Evolutionary conservation across 1,140 invertebrate species (phyloP).

Genomic region (Zaprionus davidi): DNA sequence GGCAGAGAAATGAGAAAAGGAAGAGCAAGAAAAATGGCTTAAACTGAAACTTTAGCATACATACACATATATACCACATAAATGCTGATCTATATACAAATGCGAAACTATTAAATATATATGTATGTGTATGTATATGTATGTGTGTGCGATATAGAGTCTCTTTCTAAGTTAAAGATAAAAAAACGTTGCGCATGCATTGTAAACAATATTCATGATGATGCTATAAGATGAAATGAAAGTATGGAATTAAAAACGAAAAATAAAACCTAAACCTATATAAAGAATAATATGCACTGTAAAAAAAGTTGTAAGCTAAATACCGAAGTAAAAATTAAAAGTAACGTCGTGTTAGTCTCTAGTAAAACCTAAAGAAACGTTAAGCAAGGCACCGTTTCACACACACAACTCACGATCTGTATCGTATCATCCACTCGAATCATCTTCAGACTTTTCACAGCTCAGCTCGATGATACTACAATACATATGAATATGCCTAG

Average conservation of each 20-base stretch:
- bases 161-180: constrained; percentile 44
- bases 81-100: constrained; percentile 68
- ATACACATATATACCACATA: constrained; percentile 46
- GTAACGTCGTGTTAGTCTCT: constrained; percentile 53
- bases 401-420: constrained; percentile 24
- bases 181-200: constrained; percentile 38
- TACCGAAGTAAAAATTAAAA: constrained; percentile 55
- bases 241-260: constrained; percentile 8
- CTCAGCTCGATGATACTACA: constrained; percentile 20
- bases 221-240: constrained; percentile 21
- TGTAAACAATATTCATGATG: constrained; percentile 29
- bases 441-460: constrained; percentile 21
- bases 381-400: constrained; percentile 29
- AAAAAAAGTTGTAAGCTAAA: constrained; percentile 66
- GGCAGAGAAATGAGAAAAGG: constrained; percentile 16
- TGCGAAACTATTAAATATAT: constrained; percentile 27
- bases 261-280: constrained; percentile 1
- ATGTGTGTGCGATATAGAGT: constrained; percentile 45
- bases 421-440: constrained; percentile 11
- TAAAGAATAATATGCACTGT: constrained; percentile 61
- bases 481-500: constrained; percentile 17
- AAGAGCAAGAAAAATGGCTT: constrained; percentile 15
- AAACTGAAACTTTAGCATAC: constrained; percentile 26
- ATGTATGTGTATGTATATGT: constrained; percentile 47
- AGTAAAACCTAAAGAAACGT: constrained; percentile 38